Base-by-base conservation (phyloP, 2,113 vertebrate species). In the Corydoras sp. region DNA sequence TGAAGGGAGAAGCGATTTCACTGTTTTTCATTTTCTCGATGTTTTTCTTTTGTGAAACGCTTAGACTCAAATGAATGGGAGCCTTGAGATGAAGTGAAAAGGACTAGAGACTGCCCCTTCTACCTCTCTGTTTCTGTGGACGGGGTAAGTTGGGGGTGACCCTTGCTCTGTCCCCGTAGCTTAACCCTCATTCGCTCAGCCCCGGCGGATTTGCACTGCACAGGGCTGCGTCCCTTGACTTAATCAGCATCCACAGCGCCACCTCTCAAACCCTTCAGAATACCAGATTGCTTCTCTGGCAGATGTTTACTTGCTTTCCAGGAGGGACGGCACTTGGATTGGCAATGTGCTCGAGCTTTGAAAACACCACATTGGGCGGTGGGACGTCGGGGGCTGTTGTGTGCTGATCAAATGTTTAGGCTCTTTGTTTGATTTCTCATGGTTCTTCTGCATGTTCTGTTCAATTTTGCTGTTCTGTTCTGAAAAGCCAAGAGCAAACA, bases 31-130 rank as follows among this genome's bases (percentile, higher is more conserved):
- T 79, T 79, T 76, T 56, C 69, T 79, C 18, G 62, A 66, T 79
- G 70, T 79, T 79, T 79, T 76, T 76, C 74, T 75, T 73, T 65
- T 79, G 77, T 79, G 74, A 79, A 79, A 79, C 58, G 74, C 50
- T 70, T 66, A 79, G 77, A 79, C 56, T 76, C 74, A 65, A 69
- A 73, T 69, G 77, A 78, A 73, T 73, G 18, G 77, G 74, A 79
- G 74, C 74, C 74, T 43, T 59, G 70, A 76, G 68, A 79, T 60
- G 77, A 76, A 76, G 77, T 65, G 71, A 76, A 76, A 50, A 70
- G 77, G 77, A 79, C 77, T 79, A 76, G 77, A 79, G 77, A 72
- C 77, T 72, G 69, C 71, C 68, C 69, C 70, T 74, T 68, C 65
- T 43, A 43, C 68, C 77, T 70, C 66, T 72, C 62, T n/a, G 73